Evolutionary conservation across 2,888 invertebrate genomes (phyloP).

Genomic region (Rhagophthalmus giganteus): DNA sequence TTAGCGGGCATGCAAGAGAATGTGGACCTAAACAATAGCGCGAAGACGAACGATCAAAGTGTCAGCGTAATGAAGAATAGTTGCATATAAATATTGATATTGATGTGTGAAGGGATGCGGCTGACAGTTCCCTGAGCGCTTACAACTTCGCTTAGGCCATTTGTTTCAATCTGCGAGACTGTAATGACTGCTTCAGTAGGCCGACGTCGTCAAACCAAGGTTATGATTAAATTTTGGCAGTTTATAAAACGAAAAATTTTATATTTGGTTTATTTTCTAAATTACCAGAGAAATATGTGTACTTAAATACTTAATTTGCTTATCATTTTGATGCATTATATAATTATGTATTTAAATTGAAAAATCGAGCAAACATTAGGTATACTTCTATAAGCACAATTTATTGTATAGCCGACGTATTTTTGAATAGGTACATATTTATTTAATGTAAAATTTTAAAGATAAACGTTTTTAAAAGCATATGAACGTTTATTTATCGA

Average conservation of each 20-base stretch:
- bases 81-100: conserved; percentile 55
- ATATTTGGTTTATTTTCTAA: not conserved
- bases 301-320: not conserved
- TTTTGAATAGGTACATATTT: too few relatives aligned
- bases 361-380: not conserved
- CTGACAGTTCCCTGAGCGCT: conserved; percentile 54
- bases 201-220: conserved; percentile 44
- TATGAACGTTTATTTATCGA: too few relatives aligned
- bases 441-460: too few relatives aligned
- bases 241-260: not conserved
- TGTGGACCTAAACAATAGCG: conserved; percentile 32
- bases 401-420: too few relatives aligned
- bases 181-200: conserved; percentile 49
- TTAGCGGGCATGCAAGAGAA: conserved; percentile 2
- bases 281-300: not conserved
- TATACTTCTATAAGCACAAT: too few relatives aligned
- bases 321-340: not conserved
- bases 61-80: conserved; percentile 54
- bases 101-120: conserved; percentile 59
- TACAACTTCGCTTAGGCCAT: conserved; percentile 51
- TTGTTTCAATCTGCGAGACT: conserved; percentile 59
- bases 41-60: conserved; percentile 49
- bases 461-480: too few relatives aligned
- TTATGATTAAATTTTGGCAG: conserved; percentile 34
- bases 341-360: not conserved